Base-by-base conservation (phyloP, 2,888 invertebrate species). In the Eupithecia inturbata region DNA sequence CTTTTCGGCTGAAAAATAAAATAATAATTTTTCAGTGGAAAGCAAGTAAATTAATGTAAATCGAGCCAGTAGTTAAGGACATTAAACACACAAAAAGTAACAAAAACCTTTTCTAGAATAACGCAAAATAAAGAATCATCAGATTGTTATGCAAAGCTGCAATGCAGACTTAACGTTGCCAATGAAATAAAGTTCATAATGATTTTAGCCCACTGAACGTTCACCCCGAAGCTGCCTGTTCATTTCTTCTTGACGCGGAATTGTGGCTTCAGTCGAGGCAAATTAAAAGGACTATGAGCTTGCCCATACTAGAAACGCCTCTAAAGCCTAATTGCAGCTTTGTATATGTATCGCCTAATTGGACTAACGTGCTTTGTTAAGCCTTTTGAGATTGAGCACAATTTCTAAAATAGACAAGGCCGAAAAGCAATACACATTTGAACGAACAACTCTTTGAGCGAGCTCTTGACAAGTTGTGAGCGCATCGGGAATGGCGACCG, bases 331-430 rank as follows among this genome's bases (percentile, higher is more conserved):
- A 85, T 86, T 82, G 82, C 78, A 79, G 81, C 79, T 86, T 87
- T 84, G 84, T 84, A 80, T 86, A 79, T 73, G 75, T 80, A 82
- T 84, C 82, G 81, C 79, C 81, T 77, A 85, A 85, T 84, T 83
- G 84, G 80, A 76, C 78, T 80, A 78, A 80, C 78, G 78, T 74
- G 82, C 77, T 80, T 82, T 77, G 77, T 80, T 82, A 77, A n/a
- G 77, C 79, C 73, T 75, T 78, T 77, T 72, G 81, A 1, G 66
- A n/a, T 36, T 64, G 33, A 22, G 64, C 39, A 36, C 19, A 64
- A n/a, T 39, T 63, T 63, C 31, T 4, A 36, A 22, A 66, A 66
- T 39, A 39, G 39, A 66, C 12, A 3, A 66, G 26, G 22, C 39
- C 66, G 36, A 66, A 66, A 62, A 62, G 49, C n/a, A 10, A 22